Conservation (phyloP, 2,888 invertebrate genomes). For the Lutraria lutraria region DNA sequence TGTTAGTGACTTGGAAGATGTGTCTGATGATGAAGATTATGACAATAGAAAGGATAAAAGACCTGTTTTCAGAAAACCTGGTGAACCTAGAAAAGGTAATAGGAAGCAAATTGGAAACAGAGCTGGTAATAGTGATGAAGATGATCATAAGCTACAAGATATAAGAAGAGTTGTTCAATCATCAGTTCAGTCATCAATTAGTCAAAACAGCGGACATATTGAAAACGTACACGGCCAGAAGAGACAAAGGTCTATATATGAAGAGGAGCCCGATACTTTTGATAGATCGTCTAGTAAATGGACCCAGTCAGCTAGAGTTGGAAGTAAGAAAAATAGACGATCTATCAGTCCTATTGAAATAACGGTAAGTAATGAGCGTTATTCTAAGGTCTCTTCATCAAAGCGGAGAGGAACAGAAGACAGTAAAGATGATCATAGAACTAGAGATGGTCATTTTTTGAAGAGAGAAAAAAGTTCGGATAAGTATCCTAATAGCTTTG, state of each 20-base stretch:
- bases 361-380: constrained; percentile 64
- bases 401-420: not conserved
- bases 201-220: not conserved
- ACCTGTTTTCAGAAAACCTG: constrained; percentile 59
- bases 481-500: not conserved
- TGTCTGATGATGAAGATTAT: constrained; percentile 54
- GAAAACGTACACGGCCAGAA: constrained; percentile 7
- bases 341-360: constrained; percentile 64
- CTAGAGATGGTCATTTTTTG: not conserved
- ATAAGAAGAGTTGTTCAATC: constrained; percentile 51
- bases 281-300: not conserved
- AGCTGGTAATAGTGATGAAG: not conserved
- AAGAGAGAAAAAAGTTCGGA: constrained; percentile 1
- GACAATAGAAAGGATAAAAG: constrained; percentile 29
- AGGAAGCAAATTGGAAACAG: not conserved
- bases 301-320: not conserved
- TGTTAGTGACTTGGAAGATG: constrained; percentile 63
- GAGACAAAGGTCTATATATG: not conserved
- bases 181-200: not conserved
- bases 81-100: constrained; percentile 47
- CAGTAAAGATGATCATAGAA: not conserved
- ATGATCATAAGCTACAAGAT: constrained; percentile 32
- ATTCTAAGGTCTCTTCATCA: constrained; percentile 21
- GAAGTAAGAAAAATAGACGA: constrained; percentile 24
- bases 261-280: not conserved